Base-by-base conservation (phyloP, 2,888 invertebrate genomes). In the Athripsodes cinereus region DNA sequence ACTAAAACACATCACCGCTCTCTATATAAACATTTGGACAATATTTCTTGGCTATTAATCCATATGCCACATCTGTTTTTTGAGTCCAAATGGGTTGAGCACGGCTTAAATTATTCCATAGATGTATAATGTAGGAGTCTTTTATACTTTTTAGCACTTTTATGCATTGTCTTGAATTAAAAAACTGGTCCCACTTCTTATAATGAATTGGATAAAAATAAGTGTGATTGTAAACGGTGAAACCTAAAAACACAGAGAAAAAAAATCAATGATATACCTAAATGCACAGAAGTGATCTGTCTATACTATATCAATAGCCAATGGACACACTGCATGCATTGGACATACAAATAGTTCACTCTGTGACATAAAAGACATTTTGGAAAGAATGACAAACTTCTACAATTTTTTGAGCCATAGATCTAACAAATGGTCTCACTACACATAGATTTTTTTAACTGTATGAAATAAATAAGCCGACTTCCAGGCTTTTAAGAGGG, bases 181-280 rank as follows among this genome's bases (percentile, higher is more conserved):
- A 88, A 68, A 85, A 88, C 62, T 78, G 69, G 1, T 69, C 69
- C 82, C 85, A 87, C 6, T 81, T 69, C 58, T 70, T 69, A 78
- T 84, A 88, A 35, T 75, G 76, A 21, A 89, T 74, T 0, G 87
- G 85, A 69, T 88, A 89, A 68, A 90, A 88, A 11, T 78, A 73
- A 13, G 80, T 75, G 0, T 81, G 80, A 0, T 83, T 79, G 64
- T 80, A 84, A 0, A 90, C 83, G 57, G 74, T 79, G 66, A 89
- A 86, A 2, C 85, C 83, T 61, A 67, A 64, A 58, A 62, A n/a
- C 26, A 6, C 26, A 26, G 10, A 26, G 26, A 26, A 26, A 3
- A 6, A 3, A 26, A 26, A 26, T 6, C 10, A 26, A 26, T 10
- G 26, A 10, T 6, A 26, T 10, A 10, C 3, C 26, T 26, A 26